Conservation (phyloP, 2,888 invertebrate genomes). For the Bellardia pandia region DNA sequence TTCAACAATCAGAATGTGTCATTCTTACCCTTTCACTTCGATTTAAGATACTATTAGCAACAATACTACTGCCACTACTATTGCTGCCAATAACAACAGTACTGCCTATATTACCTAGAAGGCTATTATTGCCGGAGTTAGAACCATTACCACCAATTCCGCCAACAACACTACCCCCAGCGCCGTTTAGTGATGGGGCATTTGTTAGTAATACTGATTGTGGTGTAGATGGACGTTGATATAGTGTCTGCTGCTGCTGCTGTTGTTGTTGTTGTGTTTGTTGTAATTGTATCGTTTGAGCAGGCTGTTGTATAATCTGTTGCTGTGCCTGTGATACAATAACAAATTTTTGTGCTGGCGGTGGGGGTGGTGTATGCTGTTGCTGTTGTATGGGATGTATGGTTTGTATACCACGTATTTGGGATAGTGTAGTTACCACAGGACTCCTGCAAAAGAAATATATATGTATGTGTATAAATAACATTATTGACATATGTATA, state of each 20-base stretch:
- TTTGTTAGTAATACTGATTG: slow-evolving; percentile 75
- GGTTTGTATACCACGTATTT: slow-evolving; percentile 79
- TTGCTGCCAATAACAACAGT: slow-evolving; percentile 67
- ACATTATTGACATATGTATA: background rate
- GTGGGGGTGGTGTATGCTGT: slow-evolving; percentile 59
- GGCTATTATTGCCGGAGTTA: slow-evolving; percentile 45
- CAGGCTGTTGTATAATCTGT: slow-evolving; percentile 73
- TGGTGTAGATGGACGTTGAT: slow-evolving; percentile 78
- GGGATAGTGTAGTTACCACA: slow-evolving; percentile 80
- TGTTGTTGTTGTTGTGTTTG: slow-evolving; percentile 68
- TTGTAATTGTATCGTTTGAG: slow-evolving; percentile 74
- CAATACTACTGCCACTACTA: slow-evolving; percentile 48
- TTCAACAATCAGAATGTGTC: slow-evolving; percentile 30
- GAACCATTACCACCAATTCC: slow-evolving; percentile 60
- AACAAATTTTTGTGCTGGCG: slow-evolving; percentile 80
- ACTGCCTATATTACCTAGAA: slow-evolving; percentile 63
- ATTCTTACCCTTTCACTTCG: slow-evolving; percentile 73
- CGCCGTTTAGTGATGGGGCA: slow-evolving; percentile 66
- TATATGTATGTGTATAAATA: slow-evolving; percentile 15
- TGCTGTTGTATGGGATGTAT: slow-evolving; percentile 75
- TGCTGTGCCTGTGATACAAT: slow-evolving; percentile 80
- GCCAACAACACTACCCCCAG: slow-evolving; percentile 50
- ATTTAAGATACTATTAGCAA: slow-evolving; percentile 68
- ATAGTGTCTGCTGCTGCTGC: slow-evolving; percentile 64
- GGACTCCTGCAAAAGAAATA: slow-evolving; percentile 77